Evolutionary conservation across 2,888 invertebrate genomes (phyloP).

Genomic region (Nemoura dubitans): DNA sequence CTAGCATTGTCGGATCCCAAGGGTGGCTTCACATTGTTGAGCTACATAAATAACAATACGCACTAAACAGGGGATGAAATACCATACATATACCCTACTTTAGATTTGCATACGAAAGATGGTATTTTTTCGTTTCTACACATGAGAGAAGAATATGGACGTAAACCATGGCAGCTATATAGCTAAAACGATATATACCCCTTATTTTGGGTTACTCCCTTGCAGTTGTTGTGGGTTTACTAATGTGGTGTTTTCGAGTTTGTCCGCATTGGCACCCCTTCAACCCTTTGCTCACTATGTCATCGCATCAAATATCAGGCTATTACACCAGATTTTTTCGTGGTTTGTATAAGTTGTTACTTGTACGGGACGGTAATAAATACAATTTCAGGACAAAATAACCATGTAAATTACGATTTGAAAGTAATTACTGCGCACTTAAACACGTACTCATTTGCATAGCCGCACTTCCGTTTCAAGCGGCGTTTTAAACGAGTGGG

Average conservation of each 20-base stretch:
- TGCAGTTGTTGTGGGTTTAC: slow-evolving; percentile 30
- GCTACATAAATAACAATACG: slow-evolving; percentile 40
- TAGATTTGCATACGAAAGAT: slow-evolving; percentile 39
- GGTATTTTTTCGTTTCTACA: slow-evolving; percentile 24
- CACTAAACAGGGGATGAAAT: slow-evolving; percentile 29
- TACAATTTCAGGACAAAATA: slow-evolving; percentile 33
- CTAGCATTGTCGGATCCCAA: background rate
- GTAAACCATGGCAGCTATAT: background rate
- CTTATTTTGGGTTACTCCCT: slow-evolving; percentile 32
- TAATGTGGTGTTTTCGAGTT: slow-evolving; percentile 31
- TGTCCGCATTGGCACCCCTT: slow-evolving; percentile 23
- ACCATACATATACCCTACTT: slow-evolving; percentile 15
- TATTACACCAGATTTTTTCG: slow-evolving; percentile 38
- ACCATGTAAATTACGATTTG: slow-evolving; percentile 33
- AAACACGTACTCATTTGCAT: background rate
- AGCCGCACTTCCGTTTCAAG: background rate
- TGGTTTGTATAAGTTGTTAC: slow-evolving; percentile 14
- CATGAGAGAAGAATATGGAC: background rate
- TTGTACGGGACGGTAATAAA: slow-evolving; percentile 31
- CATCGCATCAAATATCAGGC: slow-evolving; percentile 38
- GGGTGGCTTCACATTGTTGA: slow-evolving; percentile 13
- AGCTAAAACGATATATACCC: slow-evolving; percentile 16
- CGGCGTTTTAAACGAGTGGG: background rate
- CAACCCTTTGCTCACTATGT: slow-evolving; percentile 35
- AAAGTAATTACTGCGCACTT: slow-evolving; percentile 36